These are phyloP conservation scores for Tolypeutes matacus DNA, from an alignment of 2,797 vertebrate genomes.

Conservation along the genomic window DNA sequence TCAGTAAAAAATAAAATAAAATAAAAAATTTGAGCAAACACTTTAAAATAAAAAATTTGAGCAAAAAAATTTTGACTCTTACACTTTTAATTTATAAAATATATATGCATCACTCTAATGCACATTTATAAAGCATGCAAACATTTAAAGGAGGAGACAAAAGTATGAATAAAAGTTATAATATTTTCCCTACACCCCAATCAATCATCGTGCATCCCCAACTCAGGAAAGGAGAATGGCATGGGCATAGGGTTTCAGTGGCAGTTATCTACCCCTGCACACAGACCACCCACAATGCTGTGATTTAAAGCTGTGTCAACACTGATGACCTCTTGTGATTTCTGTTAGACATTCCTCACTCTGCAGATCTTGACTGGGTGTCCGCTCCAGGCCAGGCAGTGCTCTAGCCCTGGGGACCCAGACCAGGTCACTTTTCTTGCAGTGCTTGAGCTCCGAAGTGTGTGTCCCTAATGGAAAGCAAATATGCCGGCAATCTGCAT, in stretches of 20 bases:
- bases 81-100: slow-evolving; percentile 11
- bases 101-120: neutral
- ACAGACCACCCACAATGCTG: neutral
- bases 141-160: slow-evolving; percentile 45
- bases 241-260: no score
- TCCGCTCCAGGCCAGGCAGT: neutral
- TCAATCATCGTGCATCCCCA: neutral
- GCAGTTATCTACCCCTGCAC: neutral
- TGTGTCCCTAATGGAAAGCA: neutral
- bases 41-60: neutral
- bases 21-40: no score
- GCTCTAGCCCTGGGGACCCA: neutral
- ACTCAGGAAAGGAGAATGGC: neutral
- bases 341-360: neutral
- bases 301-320: neutral
- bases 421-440: neutral
- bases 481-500: neutral
- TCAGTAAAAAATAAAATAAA: neutral
- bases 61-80: no score
- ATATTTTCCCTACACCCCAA: neutral
- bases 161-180: neutral
- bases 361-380: neutral
- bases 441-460: neutral
- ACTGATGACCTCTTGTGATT: neutral
- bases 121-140: neutral